Percentiles rank a stretch among this genome's conserved stretches.
Evolutionary conservation across 2,113 vertebrate species (phyloP).

Genomic region (Otolemur garnettii): DNA sequence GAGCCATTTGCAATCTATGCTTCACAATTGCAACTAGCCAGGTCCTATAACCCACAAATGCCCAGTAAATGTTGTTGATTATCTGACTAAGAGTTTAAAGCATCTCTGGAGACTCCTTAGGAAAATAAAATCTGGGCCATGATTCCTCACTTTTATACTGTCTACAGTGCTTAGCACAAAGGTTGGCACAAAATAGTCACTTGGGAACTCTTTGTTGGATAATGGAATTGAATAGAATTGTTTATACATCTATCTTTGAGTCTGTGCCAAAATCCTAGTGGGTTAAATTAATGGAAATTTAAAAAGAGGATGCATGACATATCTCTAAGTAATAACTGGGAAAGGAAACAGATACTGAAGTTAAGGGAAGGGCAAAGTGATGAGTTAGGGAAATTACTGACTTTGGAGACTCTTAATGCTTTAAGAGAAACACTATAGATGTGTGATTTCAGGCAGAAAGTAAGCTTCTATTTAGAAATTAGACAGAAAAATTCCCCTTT

Average conservation of each 20-base stretch:
- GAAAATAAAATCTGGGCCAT: slow-evolving; percentile 58
- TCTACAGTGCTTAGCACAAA: slow-evolving; percentile 66
- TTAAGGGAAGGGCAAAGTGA: slow-evolving; percentile 46
- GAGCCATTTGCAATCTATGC: slow-evolving; percentile 40
- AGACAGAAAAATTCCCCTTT: slow-evolving; percentile 32
- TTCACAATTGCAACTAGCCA: background rate
- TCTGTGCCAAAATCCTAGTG: slow-evolving; percentile 51
- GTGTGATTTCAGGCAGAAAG: slow-evolving; percentile 38
- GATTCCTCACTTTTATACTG: slow-evolving; percentile 57
- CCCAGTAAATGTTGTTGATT: slow-evolving; percentile 49
- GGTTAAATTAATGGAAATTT: background rate
- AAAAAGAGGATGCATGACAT: background rate
- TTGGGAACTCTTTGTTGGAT: slow-evolving; percentile 44
- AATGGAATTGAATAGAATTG: slow-evolving; percentile 56
- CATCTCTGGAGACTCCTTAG: slow-evolving; percentile 68
- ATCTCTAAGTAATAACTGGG: slow-evolving; percentile 14
- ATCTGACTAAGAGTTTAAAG: slow-evolving; percentile 67
- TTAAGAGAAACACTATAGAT: background rate
- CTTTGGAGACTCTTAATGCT: background rate
- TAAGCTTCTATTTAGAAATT: slow-evolving; percentile 36
- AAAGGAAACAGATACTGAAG: slow-evolving; percentile 13
- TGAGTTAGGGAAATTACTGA: slow-evolving; percentile 55
- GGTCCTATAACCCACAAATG: background rate
- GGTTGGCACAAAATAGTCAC: slow-evolving; percentile 35
- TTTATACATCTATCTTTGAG: slow-evolving; percentile 44